phyloP scores from a whole-genome alignment of 2,888 invertebrate species.

The Tetragonisca angustula region DNA sequence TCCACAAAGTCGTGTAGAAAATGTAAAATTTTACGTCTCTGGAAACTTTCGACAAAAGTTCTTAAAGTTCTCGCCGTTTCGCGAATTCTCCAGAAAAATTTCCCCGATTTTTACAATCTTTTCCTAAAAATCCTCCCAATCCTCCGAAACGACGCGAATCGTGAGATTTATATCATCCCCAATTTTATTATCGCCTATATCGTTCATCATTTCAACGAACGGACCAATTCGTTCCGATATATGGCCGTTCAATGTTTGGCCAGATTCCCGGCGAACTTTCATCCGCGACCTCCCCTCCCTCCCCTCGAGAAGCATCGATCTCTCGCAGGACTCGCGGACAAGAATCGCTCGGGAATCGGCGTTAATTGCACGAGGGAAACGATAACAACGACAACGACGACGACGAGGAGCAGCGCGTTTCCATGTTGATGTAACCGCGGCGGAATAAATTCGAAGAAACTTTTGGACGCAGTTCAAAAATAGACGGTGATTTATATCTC shows the following conservation, averaged over 20 bases:
- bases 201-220: too few species aligned
- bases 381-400: constrained; percentile 39
- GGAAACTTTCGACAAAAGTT: too few species aligned
- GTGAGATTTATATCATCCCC: too few species aligned
- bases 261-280: constrained; percentile 18
- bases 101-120: too few species aligned
- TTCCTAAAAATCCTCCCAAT: too few species aligned
- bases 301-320: not conserved
- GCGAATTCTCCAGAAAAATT: too few species aligned
- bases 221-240: not conserved
- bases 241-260: not conserved
- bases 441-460: constrained; percentile 70
- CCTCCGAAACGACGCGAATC: too few species aligned
- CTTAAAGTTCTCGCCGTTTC: too few species aligned
- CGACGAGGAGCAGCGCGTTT: constrained; percentile 22
- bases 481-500: constrained; percentile 69
- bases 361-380: constrained; percentile 59
- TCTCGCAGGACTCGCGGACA: not conserved
- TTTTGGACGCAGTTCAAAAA: constrained; percentile 70
- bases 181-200: too few species aligned
- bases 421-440: constrained; percentile 63
- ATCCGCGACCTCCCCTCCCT: not conserved
- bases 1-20: too few species aligned
- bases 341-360: constrained; percentile 10
- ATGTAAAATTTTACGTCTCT: too few species aligned